A percentile compares a stretch with the other conserved stretches of the same genome.
Evolutionary conservation across 2,113 vertebrate genomes (phyloP).

Genomic region (Poicephalus meyeri): DNA sequence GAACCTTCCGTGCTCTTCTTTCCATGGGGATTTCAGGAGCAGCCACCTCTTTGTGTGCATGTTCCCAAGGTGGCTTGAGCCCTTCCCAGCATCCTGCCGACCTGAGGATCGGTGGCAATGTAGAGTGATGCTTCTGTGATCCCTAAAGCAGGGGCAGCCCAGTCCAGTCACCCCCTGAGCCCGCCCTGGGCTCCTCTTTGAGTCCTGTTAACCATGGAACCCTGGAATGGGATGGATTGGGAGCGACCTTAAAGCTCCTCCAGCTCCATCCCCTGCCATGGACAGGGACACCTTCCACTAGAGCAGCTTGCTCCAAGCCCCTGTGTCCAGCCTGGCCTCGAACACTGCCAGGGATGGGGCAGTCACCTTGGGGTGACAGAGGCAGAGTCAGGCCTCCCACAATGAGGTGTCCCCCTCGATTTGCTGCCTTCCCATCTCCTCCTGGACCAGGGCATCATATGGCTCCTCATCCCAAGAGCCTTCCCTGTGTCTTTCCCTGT

Average conservation of each 20-base stretch:
- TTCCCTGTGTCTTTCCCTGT: not conserved
- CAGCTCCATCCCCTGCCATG: not conserved
- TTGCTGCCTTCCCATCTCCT: not conserved
- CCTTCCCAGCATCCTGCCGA: not conserved
- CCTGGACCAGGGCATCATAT: fast-evolving
- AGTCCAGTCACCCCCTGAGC: not conserved
- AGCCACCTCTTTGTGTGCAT: not conserved
- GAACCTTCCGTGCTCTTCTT: not conserved
- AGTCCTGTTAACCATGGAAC: not conserved
- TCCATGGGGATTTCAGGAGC: not conserved
- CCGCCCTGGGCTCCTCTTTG: not conserved
- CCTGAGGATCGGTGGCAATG: not conserved
- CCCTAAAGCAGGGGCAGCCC: not conserved
- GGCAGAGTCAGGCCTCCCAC: not conserved
- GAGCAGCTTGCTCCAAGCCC: not conserved
- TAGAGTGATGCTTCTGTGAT: not conserved
- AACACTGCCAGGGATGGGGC: no score
- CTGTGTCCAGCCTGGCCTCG: no score
- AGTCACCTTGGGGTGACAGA: not conserved
- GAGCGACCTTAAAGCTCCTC: not conserved
- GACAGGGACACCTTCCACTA: not conserved
- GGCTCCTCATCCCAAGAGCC: not conserved
- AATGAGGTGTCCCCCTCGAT: not conserved
- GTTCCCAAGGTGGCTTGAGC: not conserved
- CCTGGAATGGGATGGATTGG: not conserved